These are phyloP conservation scores for Melanotaenia parkinsoni DNA, from an alignment of 2,797 vertebrate genomes.

Conservation along the genomic window DNA sequence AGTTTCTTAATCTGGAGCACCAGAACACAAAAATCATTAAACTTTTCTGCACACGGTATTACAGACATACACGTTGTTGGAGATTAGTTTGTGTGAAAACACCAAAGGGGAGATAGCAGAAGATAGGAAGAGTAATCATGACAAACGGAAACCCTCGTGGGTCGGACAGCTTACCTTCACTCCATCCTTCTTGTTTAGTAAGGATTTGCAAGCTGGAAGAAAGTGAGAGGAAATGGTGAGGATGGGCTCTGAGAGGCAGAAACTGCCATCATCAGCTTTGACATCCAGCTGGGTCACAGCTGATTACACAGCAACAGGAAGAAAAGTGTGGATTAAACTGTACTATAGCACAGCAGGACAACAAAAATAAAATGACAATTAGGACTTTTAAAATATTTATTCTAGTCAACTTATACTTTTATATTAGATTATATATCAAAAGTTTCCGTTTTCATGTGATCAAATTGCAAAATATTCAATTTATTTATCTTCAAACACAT, in stretches of 20 bases:
- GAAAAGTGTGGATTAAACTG: background rate
- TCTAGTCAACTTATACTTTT: background rate
- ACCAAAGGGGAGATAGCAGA: slow-evolving; percentile 25
- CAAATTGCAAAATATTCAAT: background rate
- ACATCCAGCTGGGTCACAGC: background rate
- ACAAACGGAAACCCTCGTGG: slow-evolving; percentile 5
- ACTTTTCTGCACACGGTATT: slow-evolving; percentile 9
- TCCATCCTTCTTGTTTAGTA: slow-evolving; percentile 99
- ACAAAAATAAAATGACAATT: background rate
- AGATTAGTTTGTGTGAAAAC: slow-evolving; percentile 29
- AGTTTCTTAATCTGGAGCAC: slow-evolving; percentile 14
- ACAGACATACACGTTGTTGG: slow-evolving; percentile 32
- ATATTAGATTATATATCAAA: background rate
- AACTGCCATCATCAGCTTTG: background rate
- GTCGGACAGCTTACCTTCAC: slow-evolving; percentile 90
- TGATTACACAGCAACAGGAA: background rate
- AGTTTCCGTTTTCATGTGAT: background rate
- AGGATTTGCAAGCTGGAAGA: slow-evolving; percentile 95
- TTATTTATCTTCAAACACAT: background rate
- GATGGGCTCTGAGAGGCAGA: background rate
- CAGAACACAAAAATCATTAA: slow-evolving; percentile 12
- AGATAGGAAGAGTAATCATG: slow-evolving; percentile 21
- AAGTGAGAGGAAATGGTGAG: slow-evolving; percentile 41
- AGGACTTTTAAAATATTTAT: too few species aligned
- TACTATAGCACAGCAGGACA: background rate